These are phyloP conservation scores for Xestia xanthographa DNA, from an alignment of 2,888 invertebrate species.

Conservation along the genomic window DNA sequence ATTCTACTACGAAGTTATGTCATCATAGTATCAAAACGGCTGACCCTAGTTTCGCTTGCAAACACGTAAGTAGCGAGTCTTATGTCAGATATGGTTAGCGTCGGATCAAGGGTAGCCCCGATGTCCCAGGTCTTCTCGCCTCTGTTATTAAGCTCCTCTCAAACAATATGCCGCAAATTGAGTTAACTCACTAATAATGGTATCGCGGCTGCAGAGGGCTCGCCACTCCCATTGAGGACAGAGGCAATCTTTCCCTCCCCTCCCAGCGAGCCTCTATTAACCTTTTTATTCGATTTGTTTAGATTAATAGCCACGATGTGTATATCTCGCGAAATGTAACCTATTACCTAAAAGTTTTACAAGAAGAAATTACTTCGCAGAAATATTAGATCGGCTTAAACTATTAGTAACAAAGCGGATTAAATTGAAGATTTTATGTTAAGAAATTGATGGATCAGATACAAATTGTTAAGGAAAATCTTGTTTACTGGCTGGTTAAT, in stretches of 20 bases:
- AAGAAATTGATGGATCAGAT: conserved; percentile 64
- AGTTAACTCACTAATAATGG: conserved; percentile 90
- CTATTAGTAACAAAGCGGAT: conserved; percentile 46
- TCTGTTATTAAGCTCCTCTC: conserved; percentile 89
- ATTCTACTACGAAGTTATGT: not conserved
- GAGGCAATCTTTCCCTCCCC: conserved; percentile 84
- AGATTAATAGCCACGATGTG: conserved; percentile 86
- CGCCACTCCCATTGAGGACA: conserved; percentile 82
- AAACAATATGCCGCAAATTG: conserved; percentile 90
- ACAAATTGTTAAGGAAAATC: conserved; percentile 57
- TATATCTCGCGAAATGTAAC: conserved; percentile 73
- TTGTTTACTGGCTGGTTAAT: conserved; percentile 65
- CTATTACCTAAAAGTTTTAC: conserved; percentile 55
- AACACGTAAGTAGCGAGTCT: conserved; percentile 35
- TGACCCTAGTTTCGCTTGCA: conserved; percentile 23
- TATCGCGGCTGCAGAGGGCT: conserved; percentile 85
- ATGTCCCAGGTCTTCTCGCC: conserved; percentile 84
- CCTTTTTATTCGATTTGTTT: conserved; percentile 86
- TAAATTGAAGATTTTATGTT: conserved; percentile 51
- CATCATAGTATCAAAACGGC: conserved; percentile 18
- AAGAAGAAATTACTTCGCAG: conserved; percentile 10
- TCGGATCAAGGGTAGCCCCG: conserved; percentile 84
- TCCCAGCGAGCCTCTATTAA: conserved; percentile 79
- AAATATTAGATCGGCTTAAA: conserved; percentile 20
- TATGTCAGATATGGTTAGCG: conserved; percentile 66